Percentiles rank a stretch among this genome's conserved stretches.
Evolutionary conservation across 2,888 invertebrate species (phyloP).

Genomic region (Eurytoma californica): DNA sequence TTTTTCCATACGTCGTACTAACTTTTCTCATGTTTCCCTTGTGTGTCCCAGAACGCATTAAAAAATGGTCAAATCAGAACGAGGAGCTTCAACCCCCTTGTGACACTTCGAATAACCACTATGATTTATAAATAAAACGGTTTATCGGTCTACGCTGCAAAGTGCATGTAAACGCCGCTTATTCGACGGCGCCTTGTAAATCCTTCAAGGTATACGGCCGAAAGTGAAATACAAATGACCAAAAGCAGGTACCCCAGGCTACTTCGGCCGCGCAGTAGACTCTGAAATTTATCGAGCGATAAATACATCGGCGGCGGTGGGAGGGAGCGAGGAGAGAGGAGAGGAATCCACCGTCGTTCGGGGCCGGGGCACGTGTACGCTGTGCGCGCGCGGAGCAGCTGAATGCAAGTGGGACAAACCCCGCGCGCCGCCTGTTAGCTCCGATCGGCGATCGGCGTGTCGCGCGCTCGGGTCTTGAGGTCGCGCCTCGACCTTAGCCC

Average conservation of each 20-base stretch:
- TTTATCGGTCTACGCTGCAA: not conserved
- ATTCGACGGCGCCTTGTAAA: not conserved
- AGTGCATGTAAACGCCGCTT: not conserved
- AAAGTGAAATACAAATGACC: conserved; percentile 3
- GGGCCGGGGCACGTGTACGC: too few species aligned
- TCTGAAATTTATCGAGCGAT: conserved; percentile 43
- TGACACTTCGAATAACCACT: too few species aligned
- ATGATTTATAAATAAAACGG: not conserved
- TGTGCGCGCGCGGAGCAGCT: not conserved
- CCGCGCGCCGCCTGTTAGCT: conserved; percentile 7
- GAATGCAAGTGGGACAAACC: conserved; percentile 12
- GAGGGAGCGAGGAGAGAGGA: not conserved
- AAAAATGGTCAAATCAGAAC: too few species aligned
- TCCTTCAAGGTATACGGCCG: not conserved
- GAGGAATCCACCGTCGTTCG: too few species aligned
- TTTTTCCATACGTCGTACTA: too few species aligned
- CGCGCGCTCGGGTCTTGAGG: conserved; percentile 16
- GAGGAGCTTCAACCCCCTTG: too few species aligned
- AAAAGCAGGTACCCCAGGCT: not conserved
- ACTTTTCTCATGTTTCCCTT: too few species aligned
- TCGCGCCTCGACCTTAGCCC: conserved; percentile 47
- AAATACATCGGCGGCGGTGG: conserved; percentile 21
- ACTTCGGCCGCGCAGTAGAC: not conserved
- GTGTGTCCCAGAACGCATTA: not conserved
- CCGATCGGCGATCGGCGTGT: conserved; percentile 12